Conservation (phyloP, 2,888 invertebrate genomes). For the Leptinotarsa juncta region DNA sequence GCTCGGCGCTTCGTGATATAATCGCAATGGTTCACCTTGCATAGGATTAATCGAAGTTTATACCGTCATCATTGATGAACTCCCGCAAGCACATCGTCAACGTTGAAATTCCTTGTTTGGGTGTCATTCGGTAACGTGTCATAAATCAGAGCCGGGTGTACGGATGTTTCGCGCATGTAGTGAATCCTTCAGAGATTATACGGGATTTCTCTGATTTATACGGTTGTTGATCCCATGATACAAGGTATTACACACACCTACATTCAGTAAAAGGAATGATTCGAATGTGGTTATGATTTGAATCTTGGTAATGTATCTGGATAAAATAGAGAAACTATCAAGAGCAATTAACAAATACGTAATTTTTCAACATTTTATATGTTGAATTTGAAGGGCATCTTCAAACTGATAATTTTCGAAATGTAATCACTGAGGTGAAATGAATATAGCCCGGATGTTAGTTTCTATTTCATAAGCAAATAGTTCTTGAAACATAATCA, state of each 20-base stretch:
- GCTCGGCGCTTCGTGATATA: not conserved
- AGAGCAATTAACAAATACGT: no score
- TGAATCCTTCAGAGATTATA: slow-evolving; percentile 19
- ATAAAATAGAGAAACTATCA: no score
- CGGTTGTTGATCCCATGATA: slow-evolving; percentile 5
- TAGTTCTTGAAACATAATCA: no score
- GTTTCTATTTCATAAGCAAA: no score
- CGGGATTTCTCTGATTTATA: slow-evolving; percentile 12
- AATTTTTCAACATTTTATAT: no score
- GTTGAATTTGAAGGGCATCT: no score
- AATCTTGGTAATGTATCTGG: not conserved
- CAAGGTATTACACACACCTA: not conserved
- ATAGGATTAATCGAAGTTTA: not conserved
- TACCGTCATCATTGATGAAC: not conserved
- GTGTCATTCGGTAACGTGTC: slow-evolving; percentile 10
- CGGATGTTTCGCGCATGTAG: slow-evolving; percentile 12
- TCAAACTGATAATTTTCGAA: no score
- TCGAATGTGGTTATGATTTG: not conserved
- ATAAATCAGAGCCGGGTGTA: slow-evolving; percentile 13
- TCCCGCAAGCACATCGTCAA: not conserved
- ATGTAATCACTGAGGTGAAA: no score
- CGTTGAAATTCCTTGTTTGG: not conserved
- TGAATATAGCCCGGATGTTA: no score
- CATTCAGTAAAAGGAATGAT: not conserved
- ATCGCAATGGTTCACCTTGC: slow-evolving; percentile 3